phyloP scores from a whole-genome alignment of 1,140 invertebrate genomes.

The Tribolium madens region DNA sequence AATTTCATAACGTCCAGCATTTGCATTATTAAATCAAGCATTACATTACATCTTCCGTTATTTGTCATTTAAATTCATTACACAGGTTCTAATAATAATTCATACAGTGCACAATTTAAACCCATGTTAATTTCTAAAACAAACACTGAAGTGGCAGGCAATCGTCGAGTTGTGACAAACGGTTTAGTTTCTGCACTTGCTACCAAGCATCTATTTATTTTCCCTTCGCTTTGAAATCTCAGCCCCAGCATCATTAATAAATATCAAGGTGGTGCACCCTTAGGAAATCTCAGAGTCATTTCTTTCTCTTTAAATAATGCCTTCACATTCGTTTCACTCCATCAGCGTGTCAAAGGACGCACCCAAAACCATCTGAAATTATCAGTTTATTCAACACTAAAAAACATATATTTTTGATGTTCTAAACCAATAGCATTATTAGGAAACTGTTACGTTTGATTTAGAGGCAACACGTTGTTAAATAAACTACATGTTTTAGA shows the following conservation, averaged over 20 bases:
- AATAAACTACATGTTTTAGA: too few species aligned
- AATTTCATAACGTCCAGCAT: too few species aligned
- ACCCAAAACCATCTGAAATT: constrained; percentile 4
- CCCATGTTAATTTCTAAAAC: constrained; percentile 9
- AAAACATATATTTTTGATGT: not conserved
- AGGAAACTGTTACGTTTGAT: too few species aligned
- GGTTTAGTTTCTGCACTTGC: constrained; percentile 10
- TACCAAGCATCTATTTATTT: constrained; percentile 19
- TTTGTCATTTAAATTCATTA: not conserved
- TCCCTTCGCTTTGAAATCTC: constrained; percentile 16
- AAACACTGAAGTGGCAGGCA: constrained; percentile 27
- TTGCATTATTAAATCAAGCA: too few species aligned
- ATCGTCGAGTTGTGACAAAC: constrained; percentile 18
- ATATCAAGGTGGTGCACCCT: constrained; percentile 23
- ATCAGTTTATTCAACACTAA: constrained; percentile 3
- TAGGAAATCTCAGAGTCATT: constrained; percentile 7
- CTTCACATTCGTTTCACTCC: constrained; percentile 8
- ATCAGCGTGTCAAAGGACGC: constrained; percentile 27
- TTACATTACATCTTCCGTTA: not conserved
- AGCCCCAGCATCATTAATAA: constrained; percentile 29
- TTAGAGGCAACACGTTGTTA: too few species aligned
- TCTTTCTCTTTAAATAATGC: constrained; percentile 29
- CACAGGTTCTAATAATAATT: not conserved
- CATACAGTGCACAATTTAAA: constrained; percentile 2
- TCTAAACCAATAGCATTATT: too few species aligned